Conservation (phyloP, 1,140 invertebrate species). For the Matsumurasca onukii region DNA sequence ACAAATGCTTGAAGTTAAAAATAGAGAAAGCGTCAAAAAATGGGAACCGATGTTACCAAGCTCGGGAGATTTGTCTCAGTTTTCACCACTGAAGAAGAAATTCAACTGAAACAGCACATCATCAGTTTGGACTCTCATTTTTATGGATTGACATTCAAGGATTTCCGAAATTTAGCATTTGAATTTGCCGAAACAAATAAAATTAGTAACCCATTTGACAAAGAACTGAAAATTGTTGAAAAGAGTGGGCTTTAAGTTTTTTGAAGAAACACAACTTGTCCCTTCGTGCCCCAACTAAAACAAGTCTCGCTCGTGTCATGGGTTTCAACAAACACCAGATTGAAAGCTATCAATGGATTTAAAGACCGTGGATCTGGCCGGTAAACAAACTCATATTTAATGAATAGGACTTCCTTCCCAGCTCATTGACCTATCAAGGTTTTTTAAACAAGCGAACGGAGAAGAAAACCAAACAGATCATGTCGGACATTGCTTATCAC, state of each 20-base stretch:
- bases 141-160: constrained; percentile 22
- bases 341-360: background rate
- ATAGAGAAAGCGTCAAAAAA: background rate
- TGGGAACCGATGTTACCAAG: constrained; percentile 13
- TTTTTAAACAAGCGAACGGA: background rate
- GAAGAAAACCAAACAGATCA: background rate
- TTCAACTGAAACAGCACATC: constrained; percentile 13
- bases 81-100: background rate
- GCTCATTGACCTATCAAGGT: background rate
- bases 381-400: background rate
- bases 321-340: background rate
- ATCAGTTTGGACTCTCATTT: constrained; percentile 13
- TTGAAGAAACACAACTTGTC: constrained; percentile 9
- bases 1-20: background rate
- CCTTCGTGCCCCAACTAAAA: background rate
- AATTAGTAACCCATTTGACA: constrained; percentile 1
- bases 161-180: constrained; percentile 18
- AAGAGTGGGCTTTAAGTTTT: background rate
- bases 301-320: background rate
- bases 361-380: background rate
- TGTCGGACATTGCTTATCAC: too few relatives aligned
- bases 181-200: constrained; percentile 8
- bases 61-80: constrained; percentile 11
- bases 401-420: background rate
- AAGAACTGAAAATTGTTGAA: background rate